Evolutionary conservation across 2,888 invertebrate species (phyloP), one percentile per base, ranked within the genome.

Genomic region (Xestia rhomboidea): DNA sequence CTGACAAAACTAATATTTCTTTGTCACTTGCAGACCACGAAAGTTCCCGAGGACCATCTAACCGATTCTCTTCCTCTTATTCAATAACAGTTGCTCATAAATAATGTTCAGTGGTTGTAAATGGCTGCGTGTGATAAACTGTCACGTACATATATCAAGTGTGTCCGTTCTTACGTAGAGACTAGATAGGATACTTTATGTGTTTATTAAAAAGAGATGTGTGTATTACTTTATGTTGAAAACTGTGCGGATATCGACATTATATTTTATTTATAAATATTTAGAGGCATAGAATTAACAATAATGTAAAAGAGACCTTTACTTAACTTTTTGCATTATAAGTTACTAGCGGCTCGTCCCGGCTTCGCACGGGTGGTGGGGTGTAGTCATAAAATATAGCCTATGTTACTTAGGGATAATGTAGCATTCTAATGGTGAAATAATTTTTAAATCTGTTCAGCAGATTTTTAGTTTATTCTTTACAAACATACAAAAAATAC

Each of bases 191-290:
- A 88, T 88, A 87, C 86, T 91, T 92, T 91, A 93, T 88, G 91
- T 93, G 90, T 90, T 91, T 90, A 92, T 93, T 92, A 91, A 91
- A 74, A 30, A 86, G 83, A 90, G 87, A 90, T 91, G 91, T n/a
- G n/a, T n/a, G n/a, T n/a, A n/a, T n/a, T n/a, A n/a, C 87, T 88
- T 21, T 49, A 49, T 49, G 21, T 21, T 18, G 49, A 18, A 8
- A 49, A 49, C 49, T 49, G 49, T 21, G 21, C 21, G 49, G 49
- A 21, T 21, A 21, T 49, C 2, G 5, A 21, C 7, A 49, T 49
- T 49, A 0, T 49, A 49, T 7, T 46, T 46, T 24, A 24, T 51
- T 51, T 51, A 51, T 51, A n/a, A 49, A 21, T 8, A 24, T 54
- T 2, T 34, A 34, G 1, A 18, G 15, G 7, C 0, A 1, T 57